Evolutionary conservation across 2,888 invertebrate species (phyloP), one percentile per base, ranked within the genome.

Genomic region (Dryocosmus kuriphilus): DNA sequence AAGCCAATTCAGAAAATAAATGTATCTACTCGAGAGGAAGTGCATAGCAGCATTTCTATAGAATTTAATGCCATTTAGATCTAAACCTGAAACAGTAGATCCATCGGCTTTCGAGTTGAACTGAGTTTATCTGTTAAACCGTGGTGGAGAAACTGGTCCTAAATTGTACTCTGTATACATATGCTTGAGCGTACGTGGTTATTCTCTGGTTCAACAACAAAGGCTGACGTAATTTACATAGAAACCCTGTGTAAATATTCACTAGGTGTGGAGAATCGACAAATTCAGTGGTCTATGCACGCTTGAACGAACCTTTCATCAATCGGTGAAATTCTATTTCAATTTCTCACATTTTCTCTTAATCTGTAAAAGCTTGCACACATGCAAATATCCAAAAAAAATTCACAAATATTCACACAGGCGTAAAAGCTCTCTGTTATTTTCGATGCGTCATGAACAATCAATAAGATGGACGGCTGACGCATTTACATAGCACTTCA

Each of bases 131-230:
- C 46, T n/a, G 30, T 11, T 51, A 51, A 71, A 71, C 27, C 71
- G 6, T 51, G 30, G 30, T n/a, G 19, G 71, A 71, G 71, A 71
- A 71, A 71, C 71, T 71, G 27, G 71, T 71, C 51, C 71, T 71
- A 71, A 71, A 71, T 71, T 71, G 71, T 71, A 51, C 51, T 27
- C 27, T 71, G 71, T 51, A 71, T 71, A 51, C 30, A 71, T 51
- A 71, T 46, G n/a, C 46, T 30, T n/a, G 11, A 51, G 19, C n/a
- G 71, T 71, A 71, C 51, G 30, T 51, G 71, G 71, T 71, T 71
- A 71, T 71, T 71, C 51, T 51, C 46, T 22, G 8, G 46, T 46
- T 51, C 27, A 71, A 71, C 71, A 71, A 71, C 71, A 71, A 30
- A 71, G 46, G 27, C 71, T 71, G 30, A 30, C 46, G 51, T 30